phyloP scores from a whole-genome alignment of 1,140 invertebrate genomes.

The Coelopa frigida region DNA sequence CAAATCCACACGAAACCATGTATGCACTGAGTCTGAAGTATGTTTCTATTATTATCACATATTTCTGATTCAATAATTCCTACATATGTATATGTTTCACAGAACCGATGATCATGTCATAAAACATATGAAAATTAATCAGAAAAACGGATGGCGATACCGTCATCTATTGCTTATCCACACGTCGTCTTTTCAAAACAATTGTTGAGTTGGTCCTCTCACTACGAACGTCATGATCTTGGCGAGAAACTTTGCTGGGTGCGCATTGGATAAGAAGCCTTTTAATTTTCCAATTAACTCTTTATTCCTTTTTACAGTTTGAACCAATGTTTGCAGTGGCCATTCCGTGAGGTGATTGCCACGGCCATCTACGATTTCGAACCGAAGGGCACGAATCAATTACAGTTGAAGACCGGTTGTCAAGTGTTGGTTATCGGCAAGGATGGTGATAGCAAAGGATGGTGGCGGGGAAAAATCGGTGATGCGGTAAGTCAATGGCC shows the following conservation, averaged over 20 bases:
- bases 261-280: constrained; percentile 12
- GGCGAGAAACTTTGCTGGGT: constrained; percentile 87
- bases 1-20: constrained; percentile 57
- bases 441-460: constrained; percentile 69
- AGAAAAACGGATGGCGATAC: constrained; percentile 51
- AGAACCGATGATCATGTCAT: constrained; percentile 43
- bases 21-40: constrained; percentile 88
- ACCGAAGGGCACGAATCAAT: constrained; percentile 65
- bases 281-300: constrained; percentile 8
- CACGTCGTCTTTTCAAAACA: constrained; percentile 83
- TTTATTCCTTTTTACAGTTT: constrained; percentile 47
- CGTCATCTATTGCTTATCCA: constrained; percentile 73
- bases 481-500: constrained; percentile 49
- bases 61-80: too few species aligned
- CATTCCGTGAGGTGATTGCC: constrained; percentile 64
- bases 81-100: too few species aligned
- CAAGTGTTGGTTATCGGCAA: constrained; percentile 70
- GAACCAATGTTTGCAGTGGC: constrained; percentile 67
- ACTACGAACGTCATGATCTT: constrained; percentile 81
- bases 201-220: constrained; percentile 82
- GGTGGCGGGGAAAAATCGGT: constrained; percentile 71
- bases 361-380: constrained; percentile 69
- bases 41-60: constrained; percentile 35
- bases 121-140: constrained; percentile 87
- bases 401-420: constrained; percentile 69